phyloP scores from a whole-genome alignment of 1,140 invertebrate genomes.

The Hycleus phaleratus region DNA sequence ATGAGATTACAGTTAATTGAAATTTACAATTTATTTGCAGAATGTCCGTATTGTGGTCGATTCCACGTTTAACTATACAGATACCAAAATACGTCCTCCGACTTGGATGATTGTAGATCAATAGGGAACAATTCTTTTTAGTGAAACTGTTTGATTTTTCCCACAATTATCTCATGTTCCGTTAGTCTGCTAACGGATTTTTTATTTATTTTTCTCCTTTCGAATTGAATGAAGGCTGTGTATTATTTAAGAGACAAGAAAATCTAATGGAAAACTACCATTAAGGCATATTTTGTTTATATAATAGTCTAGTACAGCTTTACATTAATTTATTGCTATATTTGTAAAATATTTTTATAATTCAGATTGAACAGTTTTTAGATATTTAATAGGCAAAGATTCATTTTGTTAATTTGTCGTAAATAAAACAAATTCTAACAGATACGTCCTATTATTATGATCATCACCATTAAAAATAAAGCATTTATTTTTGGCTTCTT shows the following conservation, averaged over 20 bases:
- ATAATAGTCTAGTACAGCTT: no score
- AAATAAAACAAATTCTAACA: no score
- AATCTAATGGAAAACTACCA: no score
- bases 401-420: no score
- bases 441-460: no score
- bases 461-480: no score
- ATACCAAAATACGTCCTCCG: constrained; percentile 70
- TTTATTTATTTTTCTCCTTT: constrained; percentile 11
- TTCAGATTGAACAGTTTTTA: no score
- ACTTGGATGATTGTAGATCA: constrained; percentile 41
- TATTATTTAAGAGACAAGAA: constrained; percentile 19
- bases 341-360: no score
- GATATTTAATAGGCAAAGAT: no score
- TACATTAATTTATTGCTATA: no score
- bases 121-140: constrained; percentile 1
- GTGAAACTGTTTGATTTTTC: neutral
- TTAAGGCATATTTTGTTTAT: no score
- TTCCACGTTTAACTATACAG: constrained; percentile 67
- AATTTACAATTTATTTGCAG: constrained; percentile 44
- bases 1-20: neutral
- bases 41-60: constrained; percentile 66
- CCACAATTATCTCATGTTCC: neutral
- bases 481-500: no score
- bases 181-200: neutral
- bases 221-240: constrained; percentile 17